A percentile compares a stretch with the other conserved stretches of the same genome.
phyloP scores from a whole-genome alignment of 1,140 invertebrate species.

The Drosophila teissieri region DNA sequence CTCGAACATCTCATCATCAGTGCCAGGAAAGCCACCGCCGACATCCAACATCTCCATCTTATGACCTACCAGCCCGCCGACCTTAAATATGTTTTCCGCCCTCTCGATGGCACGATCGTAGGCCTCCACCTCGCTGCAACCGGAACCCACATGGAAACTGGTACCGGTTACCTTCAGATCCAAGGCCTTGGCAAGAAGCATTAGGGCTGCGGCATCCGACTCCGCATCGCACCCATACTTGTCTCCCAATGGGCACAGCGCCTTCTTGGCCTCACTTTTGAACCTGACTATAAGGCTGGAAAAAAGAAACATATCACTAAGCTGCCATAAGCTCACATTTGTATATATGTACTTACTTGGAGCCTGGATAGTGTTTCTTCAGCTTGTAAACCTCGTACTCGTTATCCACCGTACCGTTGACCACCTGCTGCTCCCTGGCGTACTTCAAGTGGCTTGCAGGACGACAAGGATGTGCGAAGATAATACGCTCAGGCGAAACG shows the following conservation, averaged over 20 bases:
- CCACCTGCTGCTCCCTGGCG: conserved; percentile 91
- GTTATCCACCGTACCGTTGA: conserved; percentile 98
- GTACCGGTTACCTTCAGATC: conserved; percentile 87
- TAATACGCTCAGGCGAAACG: conserved; percentile 92
- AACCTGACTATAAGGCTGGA: conserved; percentile 95
- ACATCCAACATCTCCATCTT: conserved; percentile 91
- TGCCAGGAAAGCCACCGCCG: conserved; percentile 94
- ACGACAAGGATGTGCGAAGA: conserved; percentile 99
- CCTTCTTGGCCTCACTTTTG: conserved; percentile 93
- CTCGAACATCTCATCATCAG: conserved; percentile 88
- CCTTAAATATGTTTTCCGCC: conserved; percentile 89
- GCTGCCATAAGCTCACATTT: too few species aligned
- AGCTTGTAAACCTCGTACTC: conserved; percentile 97
- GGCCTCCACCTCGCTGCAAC: conserved; percentile 91
- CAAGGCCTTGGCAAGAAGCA: conserved; percentile 89
- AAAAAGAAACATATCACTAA: background rate
- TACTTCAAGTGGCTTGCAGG: conserved; percentile 96
- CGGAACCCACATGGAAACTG: conserved; percentile 95
- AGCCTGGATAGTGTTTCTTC: conserved; percentile 91
- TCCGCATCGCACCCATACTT: conserved; percentile 97
- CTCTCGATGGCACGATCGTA: conserved; percentile 90
- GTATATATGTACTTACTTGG: conserved; percentile 87
- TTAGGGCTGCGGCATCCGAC: conserved; percentile 91
- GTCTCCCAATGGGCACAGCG: conserved; percentile 95
- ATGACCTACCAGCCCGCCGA: conserved; percentile 89